These are phyloP conservation scores for Ptilorrhoa leucosticta DNA, from an alignment of 2,113 vertebrate species.

Conservation along the genomic window DNA sequence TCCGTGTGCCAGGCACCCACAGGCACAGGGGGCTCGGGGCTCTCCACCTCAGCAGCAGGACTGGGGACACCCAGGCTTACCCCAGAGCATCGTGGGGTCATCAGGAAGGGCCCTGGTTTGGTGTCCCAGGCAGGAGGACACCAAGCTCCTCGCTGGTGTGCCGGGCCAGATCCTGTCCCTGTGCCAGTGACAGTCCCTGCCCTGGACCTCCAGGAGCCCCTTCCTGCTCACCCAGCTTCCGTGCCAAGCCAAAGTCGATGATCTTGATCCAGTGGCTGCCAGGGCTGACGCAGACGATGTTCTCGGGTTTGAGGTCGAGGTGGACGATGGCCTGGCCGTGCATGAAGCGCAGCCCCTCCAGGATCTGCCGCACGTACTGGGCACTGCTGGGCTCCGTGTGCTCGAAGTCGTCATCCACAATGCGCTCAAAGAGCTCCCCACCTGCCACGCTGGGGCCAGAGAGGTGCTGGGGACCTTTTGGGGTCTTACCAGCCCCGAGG, in stretches of 20 bases:
- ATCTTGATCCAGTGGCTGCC: slow-evolving; percentile 79
- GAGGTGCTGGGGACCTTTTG: background rate
- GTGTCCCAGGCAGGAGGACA: background rate
- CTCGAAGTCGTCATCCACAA: slow-evolving; percentile 81
- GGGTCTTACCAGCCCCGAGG: background rate
- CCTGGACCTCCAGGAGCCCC: background rate
- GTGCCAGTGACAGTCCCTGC: background rate
- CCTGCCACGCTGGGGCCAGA: slow-evolving; percentile 75
- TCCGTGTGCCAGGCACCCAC: background rate
- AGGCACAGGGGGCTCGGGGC: background rate
- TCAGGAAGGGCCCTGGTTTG: background rate
- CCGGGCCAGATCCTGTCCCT: background rate
- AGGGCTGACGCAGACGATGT: slow-evolving; percentile 81
- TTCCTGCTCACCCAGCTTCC: slow-evolving; percentile 74
- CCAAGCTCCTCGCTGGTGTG: background rate
- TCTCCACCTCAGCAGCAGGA: background rate
- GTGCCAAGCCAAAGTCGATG: slow-evolving; percentile 84
- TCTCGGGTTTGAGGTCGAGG: slow-evolving; percentile 88
- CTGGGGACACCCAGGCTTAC: background rate
- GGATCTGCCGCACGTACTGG: slow-evolving; percentile 84
- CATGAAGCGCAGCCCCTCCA: slow-evolving; percentile 82
- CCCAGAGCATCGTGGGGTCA: accelerated
- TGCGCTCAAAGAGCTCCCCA: slow-evolving; percentile 85
- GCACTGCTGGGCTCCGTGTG: slow-evolving; percentile 83
- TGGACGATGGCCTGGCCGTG: slow-evolving; percentile 79